These are phyloP conservation scores for Caenorhabditis elegans DNA, from an alignment of 1,140 invertebrate species.

Conservation along the genomic window DNA sequence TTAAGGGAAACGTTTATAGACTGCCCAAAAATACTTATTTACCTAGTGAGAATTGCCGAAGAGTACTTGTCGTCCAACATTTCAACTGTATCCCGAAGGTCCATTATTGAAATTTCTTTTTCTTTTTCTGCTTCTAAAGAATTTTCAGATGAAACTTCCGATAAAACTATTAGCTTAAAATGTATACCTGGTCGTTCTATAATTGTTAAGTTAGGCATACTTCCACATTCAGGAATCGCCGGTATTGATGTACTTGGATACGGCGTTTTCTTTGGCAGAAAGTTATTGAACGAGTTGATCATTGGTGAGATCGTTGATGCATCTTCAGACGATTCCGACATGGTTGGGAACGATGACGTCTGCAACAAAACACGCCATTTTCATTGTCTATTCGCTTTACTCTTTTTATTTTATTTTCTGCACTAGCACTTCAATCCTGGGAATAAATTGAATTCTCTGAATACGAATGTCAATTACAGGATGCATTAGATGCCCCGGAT, in stretches of 20 bases:
- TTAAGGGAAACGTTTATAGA: not conserved
- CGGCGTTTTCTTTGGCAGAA: not conserved
- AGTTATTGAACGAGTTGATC: conserved; percentile 33
- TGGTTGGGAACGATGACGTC: conserved; percentile 63
- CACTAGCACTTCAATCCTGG: not conserved
- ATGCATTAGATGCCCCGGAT: not conserved
- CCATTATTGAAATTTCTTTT: not conserved
- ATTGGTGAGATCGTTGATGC: conserved; percentile 36
- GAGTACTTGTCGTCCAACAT: conserved; percentile 23
- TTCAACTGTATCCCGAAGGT: not conserved
- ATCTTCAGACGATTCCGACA: conserved; percentile 56
- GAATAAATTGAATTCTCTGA: not conserved
- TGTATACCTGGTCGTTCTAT: not conserved
- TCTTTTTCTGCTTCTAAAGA: not conserved
- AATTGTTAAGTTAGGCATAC: not conserved
- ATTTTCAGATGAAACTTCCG: no score
- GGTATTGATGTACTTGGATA: not conserved
- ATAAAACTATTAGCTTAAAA: no score
- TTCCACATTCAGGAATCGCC: conserved; percentile 23
- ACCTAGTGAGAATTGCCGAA: not conserved
- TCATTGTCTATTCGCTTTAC: not conserved
- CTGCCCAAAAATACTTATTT: not conserved
- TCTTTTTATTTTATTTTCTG: not conserved
- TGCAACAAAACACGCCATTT: conserved; percentile 43
- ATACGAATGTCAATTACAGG: not conserved